Percentiles rank a stretch among this genome's conserved stretches.
Conservation (phyloP, 1,140 invertebrate species). For the Brachionus paranguensis region DNA sequence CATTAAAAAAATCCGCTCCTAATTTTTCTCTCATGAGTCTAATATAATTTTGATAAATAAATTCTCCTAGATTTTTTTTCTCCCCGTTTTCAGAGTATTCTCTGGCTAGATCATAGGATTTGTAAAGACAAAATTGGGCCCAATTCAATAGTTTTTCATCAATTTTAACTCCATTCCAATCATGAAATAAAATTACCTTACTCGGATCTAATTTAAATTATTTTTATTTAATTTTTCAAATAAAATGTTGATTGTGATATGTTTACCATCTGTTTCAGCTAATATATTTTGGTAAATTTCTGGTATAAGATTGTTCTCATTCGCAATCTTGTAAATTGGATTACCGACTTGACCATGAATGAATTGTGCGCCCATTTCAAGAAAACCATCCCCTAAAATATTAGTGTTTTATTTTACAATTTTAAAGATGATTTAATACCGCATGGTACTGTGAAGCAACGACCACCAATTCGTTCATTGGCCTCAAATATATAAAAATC, state of each 20-base stretch:
- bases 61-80: not conserved
- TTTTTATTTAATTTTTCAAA: no score
- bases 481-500: constrained; percentile 26
- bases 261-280: not conserved
- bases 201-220: not conserved
- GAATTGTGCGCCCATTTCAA: constrained; percentile 43
- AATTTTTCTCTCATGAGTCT: not conserved
- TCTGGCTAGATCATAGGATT: not conserved
- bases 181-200: not conserved
- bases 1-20: not conserved
- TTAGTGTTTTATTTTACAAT: no score
- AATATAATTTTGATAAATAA: constrained; percentile 28
- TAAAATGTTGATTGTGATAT: not conserved
- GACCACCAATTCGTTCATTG: constrained; percentile 24
- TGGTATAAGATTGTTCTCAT: constrained; percentile 50
- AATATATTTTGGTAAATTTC: not conserved
- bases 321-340: constrained; percentile 53
- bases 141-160: not conserved
- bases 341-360: constrained; percentile 55
- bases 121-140: constrained; percentile 1
- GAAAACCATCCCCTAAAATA: not conserved
- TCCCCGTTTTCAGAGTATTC: not conserved
- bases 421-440: not conserved
- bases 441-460: not conserved
- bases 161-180: not conserved